phyloP scores from a whole-genome alignment of 1,140 invertebrate genomes.

The Psilanteris sp. region DNA sequence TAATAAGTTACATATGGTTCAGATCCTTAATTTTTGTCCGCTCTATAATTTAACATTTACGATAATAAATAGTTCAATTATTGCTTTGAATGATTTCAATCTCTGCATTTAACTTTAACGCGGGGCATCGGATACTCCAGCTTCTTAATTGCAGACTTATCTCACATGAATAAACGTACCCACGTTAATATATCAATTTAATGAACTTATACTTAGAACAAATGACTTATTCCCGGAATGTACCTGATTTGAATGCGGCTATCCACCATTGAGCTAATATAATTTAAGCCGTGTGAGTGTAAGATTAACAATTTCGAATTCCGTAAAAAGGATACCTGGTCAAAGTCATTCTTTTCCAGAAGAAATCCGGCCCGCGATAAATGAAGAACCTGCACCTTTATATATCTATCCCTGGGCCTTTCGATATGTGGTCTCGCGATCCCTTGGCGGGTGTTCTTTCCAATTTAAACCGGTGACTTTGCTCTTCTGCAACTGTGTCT shows the following conservation, averaged over 20 bases:
- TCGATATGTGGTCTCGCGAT: conserved; percentile 64
- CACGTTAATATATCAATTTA: conserved; percentile 16
- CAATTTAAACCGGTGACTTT: conserved; percentile 79
- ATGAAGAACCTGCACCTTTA: conserved; percentile 57
- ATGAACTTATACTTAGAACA: conserved; percentile 33
- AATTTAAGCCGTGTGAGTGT: conserved; percentile 8
- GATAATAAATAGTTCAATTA: too few species aligned
- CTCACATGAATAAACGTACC: too few species aligned
- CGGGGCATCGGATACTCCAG: too few species aligned
- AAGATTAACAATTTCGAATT: conserved; percentile 57
- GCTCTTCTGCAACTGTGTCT: conserved; percentile 67
- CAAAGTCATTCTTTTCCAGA: conserved; percentile 52
- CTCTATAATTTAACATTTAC: too few species aligned
- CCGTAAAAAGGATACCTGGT: conserved; percentile 46
- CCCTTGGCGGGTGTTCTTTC: conserved; percentile 75
- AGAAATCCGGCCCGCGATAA: conserved; percentile 57
- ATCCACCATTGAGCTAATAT: conserved; percentile 10
- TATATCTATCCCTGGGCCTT: conserved; percentile 56
- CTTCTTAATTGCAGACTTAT: too few species aligned
- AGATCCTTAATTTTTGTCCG: too few species aligned
- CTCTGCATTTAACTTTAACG: too few species aligned
- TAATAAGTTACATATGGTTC: too few species aligned
- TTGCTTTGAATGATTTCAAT: too few species aligned
- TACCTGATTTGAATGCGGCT: conserved; percentile 30
- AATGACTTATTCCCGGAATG: conserved; percentile 20